Evolutionary conservation across 2,888 invertebrate genomes (phyloP).

Genomic region (Tethea ocularis): DNA sequence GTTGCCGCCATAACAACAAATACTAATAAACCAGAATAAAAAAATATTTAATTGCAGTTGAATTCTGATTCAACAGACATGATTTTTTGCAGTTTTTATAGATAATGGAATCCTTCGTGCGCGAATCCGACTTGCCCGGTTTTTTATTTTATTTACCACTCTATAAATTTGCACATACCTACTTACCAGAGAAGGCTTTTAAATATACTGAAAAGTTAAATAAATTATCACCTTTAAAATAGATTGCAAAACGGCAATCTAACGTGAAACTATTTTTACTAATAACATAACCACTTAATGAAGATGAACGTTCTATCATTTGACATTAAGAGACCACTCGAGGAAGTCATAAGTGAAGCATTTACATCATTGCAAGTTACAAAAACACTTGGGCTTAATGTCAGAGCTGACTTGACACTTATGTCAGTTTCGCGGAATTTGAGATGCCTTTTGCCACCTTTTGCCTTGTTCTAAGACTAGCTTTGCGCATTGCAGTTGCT

Average conservation of each 20-base stretch:
- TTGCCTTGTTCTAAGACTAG: too few relatives aligned
- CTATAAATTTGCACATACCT: too few relatives aligned
- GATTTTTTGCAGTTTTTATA: too few relatives aligned
- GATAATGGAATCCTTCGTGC: too few relatives aligned
- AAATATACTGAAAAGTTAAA: not conserved
- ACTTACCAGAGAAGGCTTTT: too few relatives aligned
- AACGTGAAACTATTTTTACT: not conserved
- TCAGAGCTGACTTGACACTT: slow-evolving; percentile 42
- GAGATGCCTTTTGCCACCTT: not conserved
- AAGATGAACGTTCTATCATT: not conserved
- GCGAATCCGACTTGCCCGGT: too few relatives aligned
- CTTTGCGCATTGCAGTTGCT: too few relatives aligned
- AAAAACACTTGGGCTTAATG: slow-evolving; percentile 24
- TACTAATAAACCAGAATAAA: too few relatives aligned
- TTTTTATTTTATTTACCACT: too few relatives aligned
- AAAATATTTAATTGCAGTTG: too few relatives aligned
- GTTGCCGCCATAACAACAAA: too few relatives aligned
- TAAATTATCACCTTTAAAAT: not conserved
- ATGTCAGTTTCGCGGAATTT: not conserved
- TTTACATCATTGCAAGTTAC: not conserved
- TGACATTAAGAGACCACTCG: slow-evolving; percentile 8
- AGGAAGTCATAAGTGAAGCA: slow-evolving; percentile 7
- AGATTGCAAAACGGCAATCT: not conserved
- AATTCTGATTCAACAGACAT: too few relatives aligned
- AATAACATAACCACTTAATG: not conserved